Evolutionary conservation across 2,797 vertebrate species (phyloP).

Genomic region (Megaceryle alcyon): DNA sequence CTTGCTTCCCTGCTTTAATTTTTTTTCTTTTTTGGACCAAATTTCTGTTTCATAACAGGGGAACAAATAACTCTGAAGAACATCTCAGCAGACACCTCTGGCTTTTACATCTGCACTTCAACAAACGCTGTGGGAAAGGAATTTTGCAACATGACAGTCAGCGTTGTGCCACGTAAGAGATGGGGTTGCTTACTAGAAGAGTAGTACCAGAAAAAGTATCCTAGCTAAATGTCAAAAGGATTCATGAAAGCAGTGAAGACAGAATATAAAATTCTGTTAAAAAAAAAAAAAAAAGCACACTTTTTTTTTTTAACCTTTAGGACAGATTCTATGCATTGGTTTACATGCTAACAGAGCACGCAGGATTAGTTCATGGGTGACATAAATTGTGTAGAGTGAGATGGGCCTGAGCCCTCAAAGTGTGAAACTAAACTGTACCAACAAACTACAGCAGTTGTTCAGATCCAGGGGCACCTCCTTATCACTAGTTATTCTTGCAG

Average conservation of each 20-base stretch:
- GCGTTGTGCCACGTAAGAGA: conserved; percentile 81
- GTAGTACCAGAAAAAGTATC: neutral
- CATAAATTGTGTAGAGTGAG: neutral
- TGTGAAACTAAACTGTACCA: neutral
- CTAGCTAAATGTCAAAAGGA: neutral
- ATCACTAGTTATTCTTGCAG: neutral
- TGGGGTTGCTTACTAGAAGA: neutral
- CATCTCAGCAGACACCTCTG: conserved; percentile 83
- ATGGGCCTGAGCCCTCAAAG: neutral
- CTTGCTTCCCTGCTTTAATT: neutral
- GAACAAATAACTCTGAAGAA: conserved; percentile 85
- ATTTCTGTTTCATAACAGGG: conserved; percentile 63
- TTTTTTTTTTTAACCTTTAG: neutral
- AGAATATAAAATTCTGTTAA: neutral
- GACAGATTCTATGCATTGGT: neutral
- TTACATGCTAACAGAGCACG: neutral
- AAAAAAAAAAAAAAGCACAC: neutral
- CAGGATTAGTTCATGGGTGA: neutral
- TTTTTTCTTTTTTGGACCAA: neutral
- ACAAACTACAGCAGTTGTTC: neutral
- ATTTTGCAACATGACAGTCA: conserved; percentile 87
- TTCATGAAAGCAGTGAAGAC: neutral
- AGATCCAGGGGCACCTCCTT: neutral
- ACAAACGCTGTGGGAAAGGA: conserved; percentile 77
- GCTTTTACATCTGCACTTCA: conserved; percentile 87